A percentile compares a stretch with the other conserved stretches of the same genome.
Conservation (phyloP, 2,888 invertebrate genomes). For the Folsomia candida region DNA sequence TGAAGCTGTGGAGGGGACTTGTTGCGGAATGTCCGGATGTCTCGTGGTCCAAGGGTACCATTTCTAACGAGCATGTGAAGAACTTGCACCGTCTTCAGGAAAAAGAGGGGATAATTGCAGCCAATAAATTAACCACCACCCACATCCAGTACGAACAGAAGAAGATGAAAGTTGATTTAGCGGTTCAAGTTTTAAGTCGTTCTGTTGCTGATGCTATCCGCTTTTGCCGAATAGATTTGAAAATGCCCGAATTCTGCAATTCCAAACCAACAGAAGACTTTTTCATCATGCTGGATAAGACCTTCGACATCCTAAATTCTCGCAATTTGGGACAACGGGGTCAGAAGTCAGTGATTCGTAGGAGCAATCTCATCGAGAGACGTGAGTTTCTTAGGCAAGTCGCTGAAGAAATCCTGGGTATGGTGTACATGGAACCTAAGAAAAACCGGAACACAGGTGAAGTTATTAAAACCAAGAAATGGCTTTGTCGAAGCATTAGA, state of each 20-base stretch:
- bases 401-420: no score
- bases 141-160: slow-evolving; percentile 11
- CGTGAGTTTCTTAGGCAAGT: no score
- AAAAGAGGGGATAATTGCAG: not conserved
- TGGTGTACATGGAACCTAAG: no score
- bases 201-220: slow-evolving; percentile 1
- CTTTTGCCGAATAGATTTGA: not conserved
- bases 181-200: slow-evolving; percentile 2
- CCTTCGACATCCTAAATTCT: no score
- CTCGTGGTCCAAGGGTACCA: no score
- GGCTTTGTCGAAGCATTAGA: no score
- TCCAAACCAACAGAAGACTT: slow-evolving; percentile 1
- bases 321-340: no score
- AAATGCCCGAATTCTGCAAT: not conserved
- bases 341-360: no score
- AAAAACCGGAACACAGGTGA: no score
- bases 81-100: not conserved
- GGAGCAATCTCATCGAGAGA: no score
- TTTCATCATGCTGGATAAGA: not conserved
- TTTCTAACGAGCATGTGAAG: not conserved
- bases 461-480: no score
- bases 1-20: not conserved
- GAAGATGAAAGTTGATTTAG: slow-evolving; percentile 17
- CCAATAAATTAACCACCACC: slow-evolving; percentile 5
- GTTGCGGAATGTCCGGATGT: not conserved